phyloP scores from a whole-genome alignment of 1,140 invertebrate species.

The Philaenus spumarius region DNA sequence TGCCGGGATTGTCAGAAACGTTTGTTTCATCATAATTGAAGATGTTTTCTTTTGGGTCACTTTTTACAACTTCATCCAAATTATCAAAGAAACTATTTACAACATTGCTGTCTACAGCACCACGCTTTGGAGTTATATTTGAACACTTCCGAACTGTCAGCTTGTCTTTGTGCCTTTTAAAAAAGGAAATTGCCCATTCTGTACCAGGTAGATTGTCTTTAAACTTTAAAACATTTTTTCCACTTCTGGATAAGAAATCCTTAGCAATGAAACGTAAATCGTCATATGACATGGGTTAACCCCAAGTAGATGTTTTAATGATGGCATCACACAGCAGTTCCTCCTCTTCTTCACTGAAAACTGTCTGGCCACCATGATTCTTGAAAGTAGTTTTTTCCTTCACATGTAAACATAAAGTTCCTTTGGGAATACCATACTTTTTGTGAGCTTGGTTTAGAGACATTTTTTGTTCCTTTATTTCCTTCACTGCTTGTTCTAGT shows the following conservation, averaged over 20 bases:
- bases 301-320: no score
- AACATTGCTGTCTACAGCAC: slow-evolving; percentile 6
- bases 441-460: no score
- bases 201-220: slow-evolving; percentile 11
- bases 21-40: no score
- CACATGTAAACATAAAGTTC: no score
- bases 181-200: no score
- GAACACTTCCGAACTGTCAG: not conserved
- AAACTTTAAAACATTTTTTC: not conserved
- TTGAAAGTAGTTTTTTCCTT: no score
- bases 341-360: no score
- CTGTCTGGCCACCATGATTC: no score
- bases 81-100: slow-evolving; percentile 32
- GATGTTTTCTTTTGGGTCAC: slow-evolving; percentile 32
- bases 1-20: slow-evolving; percentile 37
- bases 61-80: slow-evolving; percentile 28
- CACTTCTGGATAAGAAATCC: not conserved
- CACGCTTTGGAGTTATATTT: not conserved
- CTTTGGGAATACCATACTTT: no score
- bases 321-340: no score
- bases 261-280: not conserved
- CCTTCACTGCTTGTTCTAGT: no score
- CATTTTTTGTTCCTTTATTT: no score
- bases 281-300: not conserved
- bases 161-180: slow-evolving; percentile 1